Evolutionary conservation across 2,797 vertebrate genomes (phyloP).

Genomic region (Molossus alvarezi): DNA sequence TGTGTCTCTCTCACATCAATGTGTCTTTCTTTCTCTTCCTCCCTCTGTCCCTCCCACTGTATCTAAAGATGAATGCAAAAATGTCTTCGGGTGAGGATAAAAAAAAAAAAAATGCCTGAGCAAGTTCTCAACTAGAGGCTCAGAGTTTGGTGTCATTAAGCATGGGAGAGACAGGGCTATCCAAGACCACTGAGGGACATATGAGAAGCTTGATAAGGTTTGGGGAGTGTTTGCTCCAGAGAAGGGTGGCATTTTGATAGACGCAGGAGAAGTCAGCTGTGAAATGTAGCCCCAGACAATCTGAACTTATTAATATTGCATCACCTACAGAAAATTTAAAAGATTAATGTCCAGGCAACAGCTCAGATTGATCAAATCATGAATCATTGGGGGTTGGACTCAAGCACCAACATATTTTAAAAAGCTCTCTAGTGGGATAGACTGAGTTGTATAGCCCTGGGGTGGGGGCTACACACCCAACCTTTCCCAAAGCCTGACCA

Average conservation of each 20-base stretch:
- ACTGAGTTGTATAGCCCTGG: background rate
- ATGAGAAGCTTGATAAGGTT: background rate
- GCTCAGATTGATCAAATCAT: background rate
- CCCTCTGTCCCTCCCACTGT: too few relatives aligned
- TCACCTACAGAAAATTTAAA: slow-evolving; percentile 21
- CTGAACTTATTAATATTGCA: slow-evolving; percentile 19
- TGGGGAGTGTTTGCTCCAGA: background rate
- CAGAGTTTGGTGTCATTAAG: background rate
- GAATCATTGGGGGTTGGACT: background rate
- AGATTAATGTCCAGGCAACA: background rate
- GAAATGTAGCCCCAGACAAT: background rate
- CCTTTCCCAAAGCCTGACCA: background rate
- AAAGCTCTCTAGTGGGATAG: background rate
- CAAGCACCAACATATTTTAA: background rate
- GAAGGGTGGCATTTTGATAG: background rate
- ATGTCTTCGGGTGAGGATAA: too few relatives aligned
- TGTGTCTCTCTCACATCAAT: too few relatives aligned
- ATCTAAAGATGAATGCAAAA: too few relatives aligned
- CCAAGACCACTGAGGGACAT: background rate
- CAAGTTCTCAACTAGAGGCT: slow-evolving; percentile 16
- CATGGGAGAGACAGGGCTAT: background rate
- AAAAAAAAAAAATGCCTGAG: background rate
- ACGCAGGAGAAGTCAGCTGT: background rate
- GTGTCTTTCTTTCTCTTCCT: too few relatives aligned
- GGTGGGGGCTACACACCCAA: background rate